A percentile compares a stretch with the other conserved stretches of the same genome.
Evolutionary conservation across 2,888 invertebrate species (phyloP).

Genomic region (Acleris cristana): DNA sequence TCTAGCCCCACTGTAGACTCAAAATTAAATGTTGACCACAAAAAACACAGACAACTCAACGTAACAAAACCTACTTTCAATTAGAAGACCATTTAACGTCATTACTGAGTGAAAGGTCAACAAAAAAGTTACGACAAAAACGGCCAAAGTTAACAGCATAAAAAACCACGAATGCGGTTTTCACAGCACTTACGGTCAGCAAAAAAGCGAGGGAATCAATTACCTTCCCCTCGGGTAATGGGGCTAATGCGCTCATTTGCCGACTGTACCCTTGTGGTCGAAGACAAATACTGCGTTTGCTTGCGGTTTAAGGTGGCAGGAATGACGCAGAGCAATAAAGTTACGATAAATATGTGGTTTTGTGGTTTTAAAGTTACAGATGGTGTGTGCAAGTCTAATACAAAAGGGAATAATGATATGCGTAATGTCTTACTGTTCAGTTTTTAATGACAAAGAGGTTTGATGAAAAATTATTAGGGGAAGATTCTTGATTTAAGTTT

Average conservation of each 20-base stretch:
- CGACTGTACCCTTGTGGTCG: conserved; percentile 31
- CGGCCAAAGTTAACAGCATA: conserved; percentile 20
- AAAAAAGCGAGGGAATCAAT: conserved; percentile 40
- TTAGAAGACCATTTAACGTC: conserved; percentile 26
- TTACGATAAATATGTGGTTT: conserved; percentile 2
- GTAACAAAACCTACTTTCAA: conserved; percentile 2
- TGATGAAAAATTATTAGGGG: no score
- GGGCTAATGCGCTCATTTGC: conserved; percentile 38
- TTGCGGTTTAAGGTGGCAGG: conserved; percentile 12
- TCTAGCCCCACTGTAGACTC: no score
- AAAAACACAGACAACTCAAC: conserved; percentile 1
- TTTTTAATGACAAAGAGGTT: no score
- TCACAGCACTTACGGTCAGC: conserved; percentile 37
- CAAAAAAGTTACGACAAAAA: conserved; percentile 21
- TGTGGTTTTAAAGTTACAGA: background rate
- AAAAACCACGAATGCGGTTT: conserved; percentile 36
- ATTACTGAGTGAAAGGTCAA: conserved; percentile 34
- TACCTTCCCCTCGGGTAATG: conserved; percentile 37
- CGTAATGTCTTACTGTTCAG: no score
- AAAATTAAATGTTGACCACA: background rate
- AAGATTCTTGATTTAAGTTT: no score
- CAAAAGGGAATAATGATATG: no score
- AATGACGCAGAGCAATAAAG: conserved; percentile 1
- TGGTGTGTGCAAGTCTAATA: background rate
- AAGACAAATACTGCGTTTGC: conserved; percentile 31